Percentiles rank a stretch among this genome's conserved stretches.
Conservation (phyloP, 2,888 invertebrate species). For the Mesorhabditis spiculigera region DNA sequence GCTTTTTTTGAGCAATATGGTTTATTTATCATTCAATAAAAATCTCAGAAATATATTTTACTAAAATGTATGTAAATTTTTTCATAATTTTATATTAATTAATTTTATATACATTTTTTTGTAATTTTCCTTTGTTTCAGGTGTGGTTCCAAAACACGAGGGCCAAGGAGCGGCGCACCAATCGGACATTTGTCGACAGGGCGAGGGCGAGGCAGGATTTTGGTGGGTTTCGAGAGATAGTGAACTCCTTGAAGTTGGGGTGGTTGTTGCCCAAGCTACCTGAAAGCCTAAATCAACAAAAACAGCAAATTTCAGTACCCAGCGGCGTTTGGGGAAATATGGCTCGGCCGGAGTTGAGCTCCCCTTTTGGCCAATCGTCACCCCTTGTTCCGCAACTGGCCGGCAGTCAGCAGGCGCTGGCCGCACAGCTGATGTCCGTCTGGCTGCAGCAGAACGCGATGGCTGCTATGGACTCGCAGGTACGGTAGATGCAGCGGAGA, state of each 20-base stretch:
- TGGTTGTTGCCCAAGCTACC: background rate
- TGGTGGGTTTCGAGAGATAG: background rate
- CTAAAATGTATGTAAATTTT: background rate
- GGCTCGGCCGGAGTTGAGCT: background rate
- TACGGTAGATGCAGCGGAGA: conserved; percentile 23
- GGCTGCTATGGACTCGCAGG: conserved; percentile 11
- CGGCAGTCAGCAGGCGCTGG: background rate
- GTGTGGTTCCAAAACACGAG: conserved; percentile 96
- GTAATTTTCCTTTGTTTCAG: conserved; percentile 62
- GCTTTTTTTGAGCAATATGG: too few relatives aligned
- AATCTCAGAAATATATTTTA: too few relatives aligned
- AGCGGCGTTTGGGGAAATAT: too few relatives aligned
- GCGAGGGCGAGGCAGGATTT: background rate
- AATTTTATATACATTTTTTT: background rate
- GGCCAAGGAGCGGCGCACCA: conserved; percentile 64
- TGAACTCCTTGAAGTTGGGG: background rate
- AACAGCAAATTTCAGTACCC: background rate
- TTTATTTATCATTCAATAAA: too few relatives aligned
- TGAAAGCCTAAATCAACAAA: background rate
- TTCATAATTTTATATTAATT: conserved; percentile 8
- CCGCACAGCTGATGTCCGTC: conserved; percentile 37
- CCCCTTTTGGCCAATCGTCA: background rate
- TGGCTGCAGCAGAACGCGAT: conserved; percentile 33
- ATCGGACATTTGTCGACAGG: conserved; percentile 14
- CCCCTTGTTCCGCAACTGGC: conserved; percentile 5